A percentile compares a stretch with the other conserved stretches of the same genome.
phyloP scores from a whole-genome alignment of 2,113 vertebrate species.

The Pelecanus crispus region DNA sequence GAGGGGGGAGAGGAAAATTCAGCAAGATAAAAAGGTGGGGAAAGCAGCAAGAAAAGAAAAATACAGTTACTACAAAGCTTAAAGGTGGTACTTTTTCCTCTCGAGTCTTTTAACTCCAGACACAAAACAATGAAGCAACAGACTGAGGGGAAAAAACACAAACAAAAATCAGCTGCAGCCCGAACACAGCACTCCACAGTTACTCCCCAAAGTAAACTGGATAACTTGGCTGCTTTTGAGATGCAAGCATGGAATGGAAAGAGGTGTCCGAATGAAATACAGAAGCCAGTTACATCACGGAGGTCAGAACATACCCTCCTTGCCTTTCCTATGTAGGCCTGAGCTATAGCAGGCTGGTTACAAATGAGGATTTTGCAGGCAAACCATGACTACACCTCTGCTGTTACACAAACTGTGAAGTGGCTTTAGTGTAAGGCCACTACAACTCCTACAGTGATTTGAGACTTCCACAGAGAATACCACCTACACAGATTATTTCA shows the following conservation, averaged over 20 bases:
- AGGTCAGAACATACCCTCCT: neutral
- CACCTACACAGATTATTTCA: neutral
- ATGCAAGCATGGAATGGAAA: neutral
- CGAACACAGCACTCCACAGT: neutral
- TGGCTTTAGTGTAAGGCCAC: neutral
- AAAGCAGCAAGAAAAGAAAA: neutral
- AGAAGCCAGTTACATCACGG: neutral
- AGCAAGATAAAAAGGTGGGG: neutral
- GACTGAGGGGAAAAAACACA: neutral
- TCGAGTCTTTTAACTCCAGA: neutral
- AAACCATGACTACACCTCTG: neutral
- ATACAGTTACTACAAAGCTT: neutral
- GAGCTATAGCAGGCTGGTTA: neutral
- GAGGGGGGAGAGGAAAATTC: neutral
- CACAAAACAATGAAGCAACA: neutral
- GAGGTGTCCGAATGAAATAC: neutral
- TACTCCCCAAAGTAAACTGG: neutral
- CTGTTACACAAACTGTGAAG: neutral
- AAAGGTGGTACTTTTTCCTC: neutral
- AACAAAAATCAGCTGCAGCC: neutral
- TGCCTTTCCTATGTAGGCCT: neutral
- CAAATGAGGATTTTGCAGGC: accelerated
- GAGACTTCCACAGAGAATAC: neutral
- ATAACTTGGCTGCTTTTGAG: neutral
- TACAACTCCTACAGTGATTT: neutral